phyloP scores from a whole-genome alignment of 2,113 vertebrate genomes.

The Lophius piscatorius region DNA sequence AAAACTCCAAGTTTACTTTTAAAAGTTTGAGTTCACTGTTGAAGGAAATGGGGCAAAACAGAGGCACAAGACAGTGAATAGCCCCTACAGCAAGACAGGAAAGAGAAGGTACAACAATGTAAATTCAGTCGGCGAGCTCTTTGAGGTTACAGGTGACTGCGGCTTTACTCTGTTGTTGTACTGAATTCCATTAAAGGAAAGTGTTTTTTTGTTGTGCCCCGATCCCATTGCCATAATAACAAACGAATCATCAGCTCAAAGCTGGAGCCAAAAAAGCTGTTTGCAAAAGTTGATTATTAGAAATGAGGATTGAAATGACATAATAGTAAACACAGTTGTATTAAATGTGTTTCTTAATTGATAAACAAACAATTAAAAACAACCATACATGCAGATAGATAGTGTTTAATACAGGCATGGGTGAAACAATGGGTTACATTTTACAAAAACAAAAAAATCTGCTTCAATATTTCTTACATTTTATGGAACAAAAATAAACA shows the following conservation, averaged over 20 bases:
- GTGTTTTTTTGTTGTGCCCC: constrained; percentile 11
- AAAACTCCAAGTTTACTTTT: constrained; percentile 11
- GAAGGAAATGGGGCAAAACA: constrained; percentile 19
- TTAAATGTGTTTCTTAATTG: constrained; percentile 10
- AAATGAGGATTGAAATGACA: neutral
- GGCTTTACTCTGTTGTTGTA: constrained; percentile 24
- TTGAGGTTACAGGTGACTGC: constrained; percentile 33
- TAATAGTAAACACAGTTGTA: neutral
- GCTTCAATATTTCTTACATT: too few relatives aligned
- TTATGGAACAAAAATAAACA: too few relatives aligned
- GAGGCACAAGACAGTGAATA: constrained; percentile 18
- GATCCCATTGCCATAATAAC: constrained; percentile 10
- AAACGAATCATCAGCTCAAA: neutral
- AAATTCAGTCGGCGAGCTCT: constrained; percentile 28
- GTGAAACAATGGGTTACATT: too few relatives aligned
- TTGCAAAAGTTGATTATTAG: neutral
- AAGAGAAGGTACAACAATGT: constrained; percentile 16
- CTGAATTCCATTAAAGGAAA: constrained; percentile 33
- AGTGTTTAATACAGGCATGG: too few relatives aligned
- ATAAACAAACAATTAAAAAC: neutral
- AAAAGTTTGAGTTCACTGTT: constrained; percentile 10
- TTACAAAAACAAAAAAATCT: too few relatives aligned
- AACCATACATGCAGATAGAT: neutral
- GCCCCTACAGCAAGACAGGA: constrained; percentile 27
- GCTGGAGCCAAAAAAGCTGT: neutral